These are phyloP conservation scores for Diarsia rubi DNA, from an alignment of 2,888 invertebrate genomes.

Conservation along the genomic window DNA sequence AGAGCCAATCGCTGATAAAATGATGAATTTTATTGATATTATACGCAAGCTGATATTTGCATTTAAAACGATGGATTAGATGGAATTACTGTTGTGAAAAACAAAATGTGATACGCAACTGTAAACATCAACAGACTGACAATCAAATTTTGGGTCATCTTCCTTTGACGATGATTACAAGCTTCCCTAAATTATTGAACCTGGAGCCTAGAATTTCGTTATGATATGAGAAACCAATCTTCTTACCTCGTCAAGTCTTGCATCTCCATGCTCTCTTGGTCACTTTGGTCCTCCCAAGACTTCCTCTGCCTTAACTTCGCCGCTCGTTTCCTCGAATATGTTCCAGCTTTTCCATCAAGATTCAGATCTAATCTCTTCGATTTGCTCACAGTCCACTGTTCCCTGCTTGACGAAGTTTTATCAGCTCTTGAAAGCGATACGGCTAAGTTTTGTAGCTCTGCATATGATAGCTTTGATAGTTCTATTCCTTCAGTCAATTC, in stretches of 20 bases:
- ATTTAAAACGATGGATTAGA: not conserved
- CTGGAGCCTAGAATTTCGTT: not conserved
- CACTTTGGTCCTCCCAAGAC: slow-evolving; percentile 94
- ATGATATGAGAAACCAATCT: not conserved
- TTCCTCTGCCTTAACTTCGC: slow-evolving; percentile 89
- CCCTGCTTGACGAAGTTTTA: slow-evolving; percentile 88
- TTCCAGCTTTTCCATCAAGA: slow-evolving; percentile 87
- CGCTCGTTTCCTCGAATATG: slow-evolving; percentile 88
- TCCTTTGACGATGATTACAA: not conserved
- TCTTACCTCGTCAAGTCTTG: slow-evolving; percentile 91
- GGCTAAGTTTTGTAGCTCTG: slow-evolving; percentile 87
- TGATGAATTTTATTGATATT: too few relatives aligned
- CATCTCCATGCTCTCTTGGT: slow-evolving; percentile 93
- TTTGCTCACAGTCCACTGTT: slow-evolving; percentile 84
- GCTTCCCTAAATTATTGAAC: not conserved
- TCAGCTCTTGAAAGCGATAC: slow-evolving; percentile 82
- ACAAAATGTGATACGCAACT: not conserved
- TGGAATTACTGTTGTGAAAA: not conserved
- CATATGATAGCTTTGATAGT: slow-evolving; percentile 83
- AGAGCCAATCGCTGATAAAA: not conserved
- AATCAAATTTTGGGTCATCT: not conserved
- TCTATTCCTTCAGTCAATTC: slow-evolving; percentile 86
- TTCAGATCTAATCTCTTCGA: slow-evolving; percentile 87
- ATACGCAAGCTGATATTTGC: not conserved
- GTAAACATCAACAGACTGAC: not conserved